Percentiles rank a stretch among this genome's conserved stretches.
Conservation (phyloP, 53 echinoderm and acorn worm species). For the Astropecten irregularis region DNA sequence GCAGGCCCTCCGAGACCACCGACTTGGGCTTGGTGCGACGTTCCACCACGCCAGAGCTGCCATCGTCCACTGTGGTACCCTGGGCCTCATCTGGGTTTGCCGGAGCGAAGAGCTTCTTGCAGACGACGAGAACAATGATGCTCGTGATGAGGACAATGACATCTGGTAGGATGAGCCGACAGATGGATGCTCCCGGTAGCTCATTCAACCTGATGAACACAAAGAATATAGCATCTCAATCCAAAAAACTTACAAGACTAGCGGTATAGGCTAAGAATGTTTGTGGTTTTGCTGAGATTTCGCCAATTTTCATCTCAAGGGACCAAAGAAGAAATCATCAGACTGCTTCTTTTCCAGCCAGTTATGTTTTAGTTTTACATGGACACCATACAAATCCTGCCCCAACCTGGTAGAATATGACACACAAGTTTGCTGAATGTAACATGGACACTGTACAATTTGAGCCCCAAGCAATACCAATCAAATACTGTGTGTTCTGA, state of each 20-base stretch:
- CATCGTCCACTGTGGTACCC: neutral
- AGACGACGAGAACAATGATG: constrained; percentile 69
- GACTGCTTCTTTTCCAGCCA: too few species aligned
- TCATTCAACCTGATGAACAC: constrained; percentile 71
- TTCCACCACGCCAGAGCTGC: constrained; percentile 50
- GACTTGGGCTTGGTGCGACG: constrained; percentile 63
- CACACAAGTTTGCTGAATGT: too few species aligned
- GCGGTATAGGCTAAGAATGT: too few species aligned
- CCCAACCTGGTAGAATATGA: too few species aligned
- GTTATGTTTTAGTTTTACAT: too few species aligned
- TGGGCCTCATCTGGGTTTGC: constrained; percentile 26
- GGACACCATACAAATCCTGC: too few species aligned
- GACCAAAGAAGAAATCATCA: too few species aligned
- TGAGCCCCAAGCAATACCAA: too few species aligned
- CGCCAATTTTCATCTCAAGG: too few species aligned
- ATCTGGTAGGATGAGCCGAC: constrained; percentile 82
- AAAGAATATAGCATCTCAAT: constrained; percentile 19
- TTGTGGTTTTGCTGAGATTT: too few species aligned
- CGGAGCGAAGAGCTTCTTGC: constrained; percentile 83
- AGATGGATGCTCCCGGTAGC: constrained; percentile 46
- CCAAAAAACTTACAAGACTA: neutral
- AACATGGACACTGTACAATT: too few species aligned
- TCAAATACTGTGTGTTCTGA: too few species aligned
- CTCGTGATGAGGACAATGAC: constrained; percentile 75
- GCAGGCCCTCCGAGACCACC: constrained; percentile 74